Evolutionary conservation across 2,888 invertebrate species (phyloP).

Genomic region (Salticus scenicus): DNA sequence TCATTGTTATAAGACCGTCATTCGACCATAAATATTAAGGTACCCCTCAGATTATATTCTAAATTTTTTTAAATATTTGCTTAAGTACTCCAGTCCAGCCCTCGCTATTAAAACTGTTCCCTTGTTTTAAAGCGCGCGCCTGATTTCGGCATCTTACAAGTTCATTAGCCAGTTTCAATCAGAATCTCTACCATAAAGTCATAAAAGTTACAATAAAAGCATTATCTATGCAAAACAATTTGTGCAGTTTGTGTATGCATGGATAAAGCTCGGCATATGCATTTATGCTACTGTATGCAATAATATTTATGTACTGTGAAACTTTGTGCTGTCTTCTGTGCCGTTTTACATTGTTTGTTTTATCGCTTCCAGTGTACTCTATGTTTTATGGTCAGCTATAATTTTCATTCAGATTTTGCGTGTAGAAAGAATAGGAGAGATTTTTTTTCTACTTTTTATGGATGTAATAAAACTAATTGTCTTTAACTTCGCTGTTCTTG

Average conservation of each 20-base stretch:
- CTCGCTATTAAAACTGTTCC: slow-evolving; percentile 28
- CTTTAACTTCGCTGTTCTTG: neutral
- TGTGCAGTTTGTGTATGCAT: slow-evolving; percentile 35
- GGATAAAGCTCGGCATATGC: slow-evolving; percentile 14
- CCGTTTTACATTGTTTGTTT: slow-evolving; percentile 44
- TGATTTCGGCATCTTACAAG: slow-evolving; percentile 32
- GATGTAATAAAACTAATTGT: slow-evolving; percentile 55
- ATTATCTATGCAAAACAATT: slow-evolving; percentile 45
- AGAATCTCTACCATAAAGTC: slow-evolving; percentile 49
- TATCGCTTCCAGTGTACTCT: slow-evolving; percentile 22
- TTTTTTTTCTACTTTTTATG: slow-evolving; percentile 17
- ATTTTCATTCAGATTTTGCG: slow-evolving; percentile 2
- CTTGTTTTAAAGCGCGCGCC: slow-evolving; percentile 10
- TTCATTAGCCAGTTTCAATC: slow-evolving; percentile 57
- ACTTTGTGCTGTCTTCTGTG: slow-evolving; percentile 15
- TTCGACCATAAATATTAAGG: neutral
- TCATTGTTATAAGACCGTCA: neutral
- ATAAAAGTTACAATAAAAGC: slow-evolving; percentile 50
- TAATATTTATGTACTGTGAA: slow-evolving; percentile 56
- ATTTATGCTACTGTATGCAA: neutral
- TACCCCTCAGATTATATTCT: neutral
- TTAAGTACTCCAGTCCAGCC: slow-evolving; percentile 7
- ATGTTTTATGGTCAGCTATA: slow-evolving; percentile 36
- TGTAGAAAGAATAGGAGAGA: neutral
- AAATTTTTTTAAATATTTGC: slow-evolving; percentile 30